A percentile compares a stretch with the other conserved stretches of the same genome.
Conservation (phyloP, 2,113 vertebrate genomes). For the Onychostoma macrolepis region DNA sequence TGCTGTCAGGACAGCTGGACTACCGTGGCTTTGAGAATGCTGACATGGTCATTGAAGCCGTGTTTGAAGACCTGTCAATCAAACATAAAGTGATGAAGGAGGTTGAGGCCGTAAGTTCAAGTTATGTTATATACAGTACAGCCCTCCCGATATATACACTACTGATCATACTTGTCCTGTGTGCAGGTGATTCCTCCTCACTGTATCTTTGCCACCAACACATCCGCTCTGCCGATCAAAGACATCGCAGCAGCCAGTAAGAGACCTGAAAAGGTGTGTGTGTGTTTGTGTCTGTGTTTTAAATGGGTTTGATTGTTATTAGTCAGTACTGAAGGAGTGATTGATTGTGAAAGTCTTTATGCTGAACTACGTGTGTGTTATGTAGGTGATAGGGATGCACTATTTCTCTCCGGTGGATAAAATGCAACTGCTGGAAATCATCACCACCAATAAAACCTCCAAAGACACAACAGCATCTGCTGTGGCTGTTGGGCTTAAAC, state of each 20-base stretch:
- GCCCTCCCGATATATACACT: neutral
- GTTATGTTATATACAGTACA: neutral
- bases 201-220: conserved; percentile 95
- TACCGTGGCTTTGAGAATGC: conserved; percentile 81
- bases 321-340: neutral
- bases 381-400: conserved; percentile 94
- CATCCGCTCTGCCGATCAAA: conserved; percentile 91
- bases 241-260: conserved; percentile 90
- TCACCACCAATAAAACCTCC: conserved; percentile 90
- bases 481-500: conserved; percentile 89
- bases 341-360: neutral
- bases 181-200: conserved; percentile 84
- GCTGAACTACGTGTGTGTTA: neutral
- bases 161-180: neutral
- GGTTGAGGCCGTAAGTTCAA: conserved; percentile 87
- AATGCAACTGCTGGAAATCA: conserved; percentile 97
- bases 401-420: conserved; percentile 98
- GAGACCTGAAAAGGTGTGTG: conserved; percentile 92
- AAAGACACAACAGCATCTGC: conserved; percentile 87
- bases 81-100: conserved; percentile 94
- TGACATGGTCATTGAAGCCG: conserved; percentile 88
- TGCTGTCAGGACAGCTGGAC: conserved; percentile 79
- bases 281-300: conserved; percentile 73
- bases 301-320: neutral
- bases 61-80: conserved; percentile 84